phyloP scores from a whole-genome alignment of 23 tunicate species.

The Botrylloides violaceus region DNA sequence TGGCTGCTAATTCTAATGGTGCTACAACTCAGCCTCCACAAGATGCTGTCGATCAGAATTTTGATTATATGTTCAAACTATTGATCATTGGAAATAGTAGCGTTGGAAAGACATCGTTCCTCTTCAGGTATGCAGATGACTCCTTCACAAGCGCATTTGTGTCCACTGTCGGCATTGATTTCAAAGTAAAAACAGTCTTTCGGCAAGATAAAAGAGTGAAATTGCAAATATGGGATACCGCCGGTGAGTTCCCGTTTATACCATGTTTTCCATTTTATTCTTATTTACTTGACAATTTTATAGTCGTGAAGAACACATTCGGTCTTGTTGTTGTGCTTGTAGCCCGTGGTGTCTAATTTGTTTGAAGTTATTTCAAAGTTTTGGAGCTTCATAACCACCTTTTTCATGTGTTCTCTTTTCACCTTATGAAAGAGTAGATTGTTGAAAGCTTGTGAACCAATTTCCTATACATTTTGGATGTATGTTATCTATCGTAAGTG shows the following conservation, averaged over 20 bases:
- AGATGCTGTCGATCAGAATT: constrained; percentile 94
- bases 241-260: constrained; percentile 22
- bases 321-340: too few species aligned
- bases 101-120: constrained; percentile 96
- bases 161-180: constrained; percentile 98
- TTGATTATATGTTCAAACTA: constrained; percentile 95
- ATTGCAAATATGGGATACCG: constrained; percentile 87
- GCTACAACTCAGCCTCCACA: constrained; percentile 30
- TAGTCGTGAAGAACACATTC: too few species aligned
- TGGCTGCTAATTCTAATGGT: not conserved
- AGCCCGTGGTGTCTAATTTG: too few species aligned
- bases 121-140: constrained; percentile 96
- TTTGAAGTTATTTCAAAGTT: too few species aligned
- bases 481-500: too few species aligned
- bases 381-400: too few species aligned
- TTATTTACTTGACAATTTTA: too few species aligned
- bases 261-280: too few species aligned
- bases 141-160: constrained; percentile 95
- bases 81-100: constrained; percentile 95
- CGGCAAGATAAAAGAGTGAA: constrained; percentile 79
- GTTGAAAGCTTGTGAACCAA: too few species aligned
- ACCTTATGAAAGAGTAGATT: too few species aligned
- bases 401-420: too few species aligned
- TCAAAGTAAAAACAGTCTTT: constrained; percentile 93
- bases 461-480: too few species aligned